These are phyloP conservation scores for Ochotona princeps DNA, from an alignment of 2,113 vertebrate species.

Conservation along the genomic window DNA sequence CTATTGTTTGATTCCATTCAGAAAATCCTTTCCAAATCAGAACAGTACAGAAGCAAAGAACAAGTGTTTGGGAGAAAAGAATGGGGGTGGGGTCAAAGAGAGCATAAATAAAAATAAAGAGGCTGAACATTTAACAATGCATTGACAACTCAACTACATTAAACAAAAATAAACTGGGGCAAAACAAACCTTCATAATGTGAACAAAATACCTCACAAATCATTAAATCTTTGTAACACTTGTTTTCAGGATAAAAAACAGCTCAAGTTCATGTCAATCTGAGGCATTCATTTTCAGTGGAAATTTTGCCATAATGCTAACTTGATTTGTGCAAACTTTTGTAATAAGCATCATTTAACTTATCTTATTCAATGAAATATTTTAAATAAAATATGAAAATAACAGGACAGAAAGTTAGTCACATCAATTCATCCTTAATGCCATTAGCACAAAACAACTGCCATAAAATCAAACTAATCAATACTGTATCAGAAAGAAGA, in stretches of 20 bases:
- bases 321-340: constrained; percentile 78
- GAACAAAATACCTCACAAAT: constrained; percentile 47
- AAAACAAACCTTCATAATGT: constrained; percentile 25
- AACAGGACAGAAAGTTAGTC: constrained; percentile 84
- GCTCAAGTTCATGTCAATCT: constrained; percentile 46
- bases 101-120: neutral
- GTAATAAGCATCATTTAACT: constrained; percentile 73
- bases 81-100: neutral
- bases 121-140: neutral
- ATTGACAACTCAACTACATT: neutral
- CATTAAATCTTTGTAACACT: neutral
- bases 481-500: constrained; percentile 74
- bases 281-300: constrained; percentile 62
- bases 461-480: constrained; percentile 80
- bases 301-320: constrained; percentile 66
- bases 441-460: constrained; percentile 80
- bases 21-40: neutral
- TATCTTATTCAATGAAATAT: constrained; percentile 81
- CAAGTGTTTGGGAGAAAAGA: neutral
- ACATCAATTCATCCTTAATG: constrained; percentile 80
- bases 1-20: neutral
- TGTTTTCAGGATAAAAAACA: constrained; percentile 65
- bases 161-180: neutral
- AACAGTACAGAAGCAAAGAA: neutral
- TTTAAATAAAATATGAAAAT: constrained; percentile 86